Evolutionary conservation across 2,113 vertebrate species (phyloP).

Genomic region (Oncorhynchus nerka): DNA sequence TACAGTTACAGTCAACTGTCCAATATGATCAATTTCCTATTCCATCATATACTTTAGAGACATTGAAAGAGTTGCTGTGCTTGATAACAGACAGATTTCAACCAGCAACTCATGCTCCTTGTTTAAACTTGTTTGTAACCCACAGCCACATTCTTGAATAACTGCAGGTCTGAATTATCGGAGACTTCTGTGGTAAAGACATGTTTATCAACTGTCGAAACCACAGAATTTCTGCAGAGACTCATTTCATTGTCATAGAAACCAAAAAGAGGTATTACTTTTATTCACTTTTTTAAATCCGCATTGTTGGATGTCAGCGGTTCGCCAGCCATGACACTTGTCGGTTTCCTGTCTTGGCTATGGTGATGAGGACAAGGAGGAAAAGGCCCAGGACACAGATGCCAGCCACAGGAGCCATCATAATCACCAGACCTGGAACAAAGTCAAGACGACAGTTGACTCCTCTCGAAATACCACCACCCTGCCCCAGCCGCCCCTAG

Average conservation of each 20-base stretch:
- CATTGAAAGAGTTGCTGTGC: too few relatives aligned
- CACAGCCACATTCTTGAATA: not conserved
- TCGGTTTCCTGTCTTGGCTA: conserved; percentile 61
- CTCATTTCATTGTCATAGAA: not conserved
- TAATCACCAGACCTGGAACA: conserved; percentile 44
- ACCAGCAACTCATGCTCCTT: too few relatives aligned
- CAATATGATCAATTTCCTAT: not conserved
- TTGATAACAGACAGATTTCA: too few relatives aligned
- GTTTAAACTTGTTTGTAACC: too few relatives aligned
- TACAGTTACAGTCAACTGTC: not conserved
- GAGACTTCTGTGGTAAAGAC: too few relatives aligned
- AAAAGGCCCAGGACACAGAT: conserved; percentile 66
- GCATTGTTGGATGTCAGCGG: conserved; percentile 4
- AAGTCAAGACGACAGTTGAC: not conserved
- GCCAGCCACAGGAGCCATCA: conserved; percentile 58
- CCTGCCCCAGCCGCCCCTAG: too few relatives aligned
- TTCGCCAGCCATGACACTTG: conserved; percentile 12
- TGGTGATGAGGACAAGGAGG: conserved; percentile 59
- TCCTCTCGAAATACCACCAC: not conserved
- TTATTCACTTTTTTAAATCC: conserved; percentile 1
- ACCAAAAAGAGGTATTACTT: not conserved
- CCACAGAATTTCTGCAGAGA: not conserved
- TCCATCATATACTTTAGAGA: not conserved
- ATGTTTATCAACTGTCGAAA: not conserved
- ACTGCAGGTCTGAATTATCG: not conserved